A percentile compares a stretch with the other conserved stretches of the same genome.
These are phyloP conservation scores for Brenthis ino DNA, from an alignment of 2,888 invertebrate species.

Conservation along the genomic window DNA sequence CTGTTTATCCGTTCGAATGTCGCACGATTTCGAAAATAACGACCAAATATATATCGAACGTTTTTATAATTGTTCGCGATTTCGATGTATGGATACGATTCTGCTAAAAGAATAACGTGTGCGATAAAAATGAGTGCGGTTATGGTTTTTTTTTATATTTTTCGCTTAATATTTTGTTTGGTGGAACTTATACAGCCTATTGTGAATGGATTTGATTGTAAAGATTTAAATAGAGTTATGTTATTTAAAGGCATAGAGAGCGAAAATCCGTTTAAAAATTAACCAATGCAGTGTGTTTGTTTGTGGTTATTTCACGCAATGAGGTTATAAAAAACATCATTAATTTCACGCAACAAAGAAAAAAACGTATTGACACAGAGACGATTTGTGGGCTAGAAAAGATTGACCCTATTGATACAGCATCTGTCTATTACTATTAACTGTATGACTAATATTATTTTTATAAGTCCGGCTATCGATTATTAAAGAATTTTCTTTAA, in stretches of 20 bases:
- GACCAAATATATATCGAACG: slow-evolving; percentile 13
- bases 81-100: slow-evolving; percentile 2
- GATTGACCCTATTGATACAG: too few species aligned
- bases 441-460: too few species aligned
- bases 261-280: too few species aligned
- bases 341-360: too few species aligned
- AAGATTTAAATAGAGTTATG: neutral
- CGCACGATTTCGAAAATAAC: slow-evolving; percentile 31
- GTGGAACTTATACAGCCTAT: neutral
- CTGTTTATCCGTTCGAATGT: slow-evolving; percentile 36
- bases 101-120: slow-evolving; percentile 2
- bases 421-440: too few species aligned
- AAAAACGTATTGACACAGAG: too few species aligned
- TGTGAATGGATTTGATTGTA: neutral
- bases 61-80: slow-evolving; percentile 18
- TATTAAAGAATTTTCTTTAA: too few species aligned
- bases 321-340: too few species aligned
- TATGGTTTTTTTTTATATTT: neutral
- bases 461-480: too few species aligned
- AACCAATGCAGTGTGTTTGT: too few species aligned
- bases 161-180: neutral
- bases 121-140: neutral
- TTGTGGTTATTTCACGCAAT: too few species aligned
- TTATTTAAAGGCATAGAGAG: neutral
- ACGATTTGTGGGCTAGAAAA: too few species aligned